Percentiles rank a stretch among this genome's conserved stretches.
Conservation (phyloP, 2,113 vertebrate genomes). For the Pogonocichla stellata region DNA sequence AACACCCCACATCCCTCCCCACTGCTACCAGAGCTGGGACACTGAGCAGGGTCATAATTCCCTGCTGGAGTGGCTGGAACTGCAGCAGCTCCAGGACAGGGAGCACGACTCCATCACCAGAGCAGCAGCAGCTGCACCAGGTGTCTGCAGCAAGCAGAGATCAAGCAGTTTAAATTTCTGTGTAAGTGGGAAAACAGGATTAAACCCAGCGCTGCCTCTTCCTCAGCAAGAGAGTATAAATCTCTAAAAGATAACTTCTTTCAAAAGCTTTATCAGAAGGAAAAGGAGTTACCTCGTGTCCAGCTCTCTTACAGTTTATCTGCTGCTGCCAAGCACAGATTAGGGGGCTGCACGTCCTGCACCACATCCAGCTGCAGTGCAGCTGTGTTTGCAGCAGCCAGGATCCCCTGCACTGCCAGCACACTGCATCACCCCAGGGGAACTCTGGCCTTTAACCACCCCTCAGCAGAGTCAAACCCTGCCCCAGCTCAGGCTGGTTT, state of each 20-base stretch:
- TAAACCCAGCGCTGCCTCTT: neutral
- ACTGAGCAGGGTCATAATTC: accelerated
- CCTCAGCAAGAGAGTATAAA: neutral
- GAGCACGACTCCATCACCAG: neutral
- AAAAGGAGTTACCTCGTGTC: neutral
- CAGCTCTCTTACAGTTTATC: neutral
- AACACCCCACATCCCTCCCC: neutral
- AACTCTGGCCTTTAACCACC: accelerated
- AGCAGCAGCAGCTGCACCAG: neutral
- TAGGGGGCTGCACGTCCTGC: accelerated
- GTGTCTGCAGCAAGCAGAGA: neutral
- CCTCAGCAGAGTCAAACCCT: accelerated
- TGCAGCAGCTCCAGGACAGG: neutral
- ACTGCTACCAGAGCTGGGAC: accelerated
- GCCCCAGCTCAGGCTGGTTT: neutral
- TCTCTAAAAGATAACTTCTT: neutral
- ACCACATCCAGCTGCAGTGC: neutral
- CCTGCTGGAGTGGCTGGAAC: neutral
- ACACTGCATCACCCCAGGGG: accelerated
- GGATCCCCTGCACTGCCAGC: neutral
- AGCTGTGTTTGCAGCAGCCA: accelerated
- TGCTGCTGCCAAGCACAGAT: neutral
- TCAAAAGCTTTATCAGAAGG: neutral
- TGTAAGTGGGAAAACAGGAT: neutral
- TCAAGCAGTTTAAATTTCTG: neutral